Conservation (phyloP, 2,888 invertebrate genomes). For the Plusia festucae region DNA sequence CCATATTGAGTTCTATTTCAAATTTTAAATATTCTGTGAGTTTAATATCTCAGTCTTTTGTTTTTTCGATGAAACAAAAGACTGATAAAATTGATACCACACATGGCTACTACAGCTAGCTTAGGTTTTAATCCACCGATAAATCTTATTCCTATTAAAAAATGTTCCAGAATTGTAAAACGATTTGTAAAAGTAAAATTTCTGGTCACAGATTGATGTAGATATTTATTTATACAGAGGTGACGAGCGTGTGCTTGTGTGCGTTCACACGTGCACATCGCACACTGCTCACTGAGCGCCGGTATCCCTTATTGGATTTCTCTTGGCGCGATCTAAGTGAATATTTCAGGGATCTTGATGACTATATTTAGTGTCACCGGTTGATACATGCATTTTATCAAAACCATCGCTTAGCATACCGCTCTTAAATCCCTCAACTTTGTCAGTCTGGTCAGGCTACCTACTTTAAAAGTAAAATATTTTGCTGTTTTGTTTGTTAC, state of each 20-base stretch:
- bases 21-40: too few species aligned
- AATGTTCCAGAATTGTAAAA: neutral
- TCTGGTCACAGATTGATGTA: neutral
- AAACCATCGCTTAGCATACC: neutral
- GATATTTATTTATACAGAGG: constrained; percentile 21
- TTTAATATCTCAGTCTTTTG: too few species aligned
- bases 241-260: constrained; percentile 29
- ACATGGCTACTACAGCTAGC: too few species aligned
- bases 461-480: neutral
- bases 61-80: neutral
- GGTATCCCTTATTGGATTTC: constrained; percentile 55
- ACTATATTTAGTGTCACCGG: constrained; percentile 34
- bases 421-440: neutral
- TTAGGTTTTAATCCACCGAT: neutral
- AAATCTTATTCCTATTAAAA: neutral
- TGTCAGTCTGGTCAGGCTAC: neutral
- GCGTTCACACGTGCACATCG: constrained; percentile 45
- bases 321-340: constrained; percentile 46
- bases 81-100: neutral
- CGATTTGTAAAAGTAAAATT: neutral
- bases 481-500: neutral
- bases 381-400: neutral
- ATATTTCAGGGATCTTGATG: constrained; percentile 39
- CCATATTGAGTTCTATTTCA: too few species aligned
- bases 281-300: constrained; percentile 52